Evolutionary conservation across 2,797 vertebrate species (phyloP).

Genomic region (Erethizon dorsatum): DNA sequence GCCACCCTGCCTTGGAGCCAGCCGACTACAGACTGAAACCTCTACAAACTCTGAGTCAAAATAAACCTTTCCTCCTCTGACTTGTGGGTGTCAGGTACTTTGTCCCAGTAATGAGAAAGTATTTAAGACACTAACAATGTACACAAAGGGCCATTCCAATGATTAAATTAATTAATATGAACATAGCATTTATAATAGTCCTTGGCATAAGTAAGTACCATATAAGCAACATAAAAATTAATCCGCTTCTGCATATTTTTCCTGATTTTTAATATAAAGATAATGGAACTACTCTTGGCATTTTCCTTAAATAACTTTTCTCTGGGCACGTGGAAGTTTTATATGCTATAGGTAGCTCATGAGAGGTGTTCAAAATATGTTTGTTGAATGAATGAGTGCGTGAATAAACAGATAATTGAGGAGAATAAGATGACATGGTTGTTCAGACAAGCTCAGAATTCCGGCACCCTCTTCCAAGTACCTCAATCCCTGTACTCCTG

Average conservation of each 20-base stretch:
- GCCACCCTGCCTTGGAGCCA: not conserved
- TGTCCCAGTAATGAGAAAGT: not conserved
- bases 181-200: not conserved
- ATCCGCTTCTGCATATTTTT: not conserved
- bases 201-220: not conserved
- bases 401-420: not conserved
- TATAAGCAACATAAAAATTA: not conserved
- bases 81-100: not conserved
- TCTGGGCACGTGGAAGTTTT: not conserved
- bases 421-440: not conserved
- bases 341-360: not conserved
- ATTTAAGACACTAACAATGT: not conserved
- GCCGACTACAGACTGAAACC: not conserved
- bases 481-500: not conserved
- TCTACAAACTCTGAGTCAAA: not conserved
- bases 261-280: not conserved
- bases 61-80: not conserved
- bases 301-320: conserved; percentile 21
- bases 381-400: not conserved
- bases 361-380: not conserved
- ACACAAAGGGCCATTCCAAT: not conserved
- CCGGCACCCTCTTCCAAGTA: not conserved
- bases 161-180: conserved; percentile 10
- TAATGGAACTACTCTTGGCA: not conserved
- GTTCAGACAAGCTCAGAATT: not conserved